Base-by-base conservation (phyloP, 2,888 invertebrate genomes). In the Drosophila putrida region DNA sequence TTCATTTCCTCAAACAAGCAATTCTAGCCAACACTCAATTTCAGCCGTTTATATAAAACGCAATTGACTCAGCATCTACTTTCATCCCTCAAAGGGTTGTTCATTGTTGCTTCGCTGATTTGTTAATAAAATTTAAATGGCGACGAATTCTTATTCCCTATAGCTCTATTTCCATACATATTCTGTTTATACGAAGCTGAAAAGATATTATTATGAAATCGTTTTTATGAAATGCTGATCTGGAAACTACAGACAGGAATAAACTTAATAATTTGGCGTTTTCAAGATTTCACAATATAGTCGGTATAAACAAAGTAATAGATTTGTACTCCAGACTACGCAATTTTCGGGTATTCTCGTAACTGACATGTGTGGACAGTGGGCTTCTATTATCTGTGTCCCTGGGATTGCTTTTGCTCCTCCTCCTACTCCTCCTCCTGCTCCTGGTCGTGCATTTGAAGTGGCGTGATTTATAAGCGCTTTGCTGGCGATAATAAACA, bases 381-480 rank as follows among this genome's bases (percentile, higher is more conserved):
- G 73, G 46, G 38, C 63, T 61, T 55, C 72, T 46, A 72, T 73
- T 85, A 85, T 82, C 76, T 66, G 54, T 54, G 62, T 60, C 20
- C 47, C 36, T 47, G 53, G 57, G 51, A 60, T 28, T 28, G 20
- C 39, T 44, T 25, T 36, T 35, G 11, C 25, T 33, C 11, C 43
- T 39, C 27, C 41, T 31, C 13, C 25, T 46, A 49, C 39, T 58
- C 20, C 9, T 31, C 8, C 8, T 31, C 31, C 31, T 31, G 0
- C 6, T 6, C 9, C 31, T 31, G 49, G 35, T 50, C 62, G 57
- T 80, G 84, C 72, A 66, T 72, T 71, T 87, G 87, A 82, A 82
- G 87, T 84, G 68, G 65, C 67, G 84, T 87, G 87, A 82, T 82
- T 82, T 82, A 87, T 84, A 84, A 87, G 84, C 84, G 82, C 71